These are phyloP conservation scores for Oplegnathus fasciatus DNA, from an alignment of 2,113 vertebrate genomes.

Conservation along the genomic window DNA sequence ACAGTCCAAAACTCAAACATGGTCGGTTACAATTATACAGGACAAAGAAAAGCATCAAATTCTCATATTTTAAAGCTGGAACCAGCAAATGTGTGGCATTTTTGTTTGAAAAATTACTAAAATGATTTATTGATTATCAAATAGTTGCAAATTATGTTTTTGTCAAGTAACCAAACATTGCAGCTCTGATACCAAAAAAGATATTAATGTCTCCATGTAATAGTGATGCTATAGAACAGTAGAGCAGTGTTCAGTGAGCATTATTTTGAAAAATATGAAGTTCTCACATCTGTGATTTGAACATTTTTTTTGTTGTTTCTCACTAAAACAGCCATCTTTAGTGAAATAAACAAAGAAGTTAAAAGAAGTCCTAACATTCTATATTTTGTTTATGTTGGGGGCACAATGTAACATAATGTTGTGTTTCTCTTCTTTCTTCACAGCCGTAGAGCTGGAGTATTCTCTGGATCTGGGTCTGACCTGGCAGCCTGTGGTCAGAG, in stretches of 20 bases:
- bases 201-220: background rate
- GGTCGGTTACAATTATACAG: background rate
- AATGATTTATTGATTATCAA: background rate
- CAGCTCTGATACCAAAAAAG: background rate
- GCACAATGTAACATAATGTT: background rate
- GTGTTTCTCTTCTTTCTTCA: slow-evolving; percentile 16
- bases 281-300: background rate
- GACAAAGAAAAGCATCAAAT: background rate
- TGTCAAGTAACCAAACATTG: background rate
- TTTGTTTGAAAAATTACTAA: background rate
- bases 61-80: background rate
- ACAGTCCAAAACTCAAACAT: background rate
- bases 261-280: too few species aligned
- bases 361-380: background rate
- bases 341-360: background rate
- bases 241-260: background rate
- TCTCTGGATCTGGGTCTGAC: slow-evolving; percentile 94
- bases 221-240: background rate
- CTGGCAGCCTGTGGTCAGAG: slow-evolving; percentile 92
- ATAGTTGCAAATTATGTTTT: background rate
- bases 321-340: background rate
- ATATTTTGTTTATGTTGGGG: background rate
- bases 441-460: slow-evolving; percentile 96
- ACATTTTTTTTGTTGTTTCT: background rate
- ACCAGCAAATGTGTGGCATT: background rate